phyloP scores from a whole-genome alignment of 2,888 invertebrate genomes.

The Thera obeliscata region DNA sequence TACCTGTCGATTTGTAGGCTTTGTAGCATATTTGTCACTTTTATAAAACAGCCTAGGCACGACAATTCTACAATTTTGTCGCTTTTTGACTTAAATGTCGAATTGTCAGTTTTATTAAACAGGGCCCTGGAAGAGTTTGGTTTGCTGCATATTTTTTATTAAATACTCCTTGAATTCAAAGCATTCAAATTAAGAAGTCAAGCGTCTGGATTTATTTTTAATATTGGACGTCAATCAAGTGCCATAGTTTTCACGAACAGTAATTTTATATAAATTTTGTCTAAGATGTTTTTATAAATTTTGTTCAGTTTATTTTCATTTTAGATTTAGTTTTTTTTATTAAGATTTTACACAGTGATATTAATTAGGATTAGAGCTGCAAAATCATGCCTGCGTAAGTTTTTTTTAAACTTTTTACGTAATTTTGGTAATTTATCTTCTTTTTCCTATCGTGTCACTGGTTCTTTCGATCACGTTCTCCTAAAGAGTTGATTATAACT shows the following conservation, averaged over 20 bases:
- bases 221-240: slow-evolving; percentile 45
- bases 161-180: background rate
- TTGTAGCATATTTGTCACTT: no score
- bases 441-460: no score
- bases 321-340: slow-evolving; percentile 74
- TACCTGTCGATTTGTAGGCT: no score
- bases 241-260: slow-evolving; percentile 48
- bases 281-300: slow-evolving; percentile 78
- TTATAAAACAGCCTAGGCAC: no score
- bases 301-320: slow-evolving; percentile 67
- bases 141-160: background rate
- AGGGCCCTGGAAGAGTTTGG: no score
- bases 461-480: no score
- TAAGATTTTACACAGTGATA: slow-evolving; percentile 60
- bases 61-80: no score
- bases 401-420: slow-evolving; percentile 4
- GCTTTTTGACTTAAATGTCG: no score
- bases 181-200: slow-evolving; percentile 38
- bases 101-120: no score
- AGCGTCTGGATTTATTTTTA: slow-evolving; percentile 41
- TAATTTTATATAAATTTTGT: slow-evolving; percentile 67
- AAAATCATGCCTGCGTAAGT: slow-evolving; percentile 81
- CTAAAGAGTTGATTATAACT: no score
- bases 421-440: no score
- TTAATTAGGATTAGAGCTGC: slow-evolving; percentile 42